Evolutionary conservation across 1,140 invertebrate species (phyloP), one percentile per base, ranked within the genome.

Genomic region (Sycobia sp.): DNA sequence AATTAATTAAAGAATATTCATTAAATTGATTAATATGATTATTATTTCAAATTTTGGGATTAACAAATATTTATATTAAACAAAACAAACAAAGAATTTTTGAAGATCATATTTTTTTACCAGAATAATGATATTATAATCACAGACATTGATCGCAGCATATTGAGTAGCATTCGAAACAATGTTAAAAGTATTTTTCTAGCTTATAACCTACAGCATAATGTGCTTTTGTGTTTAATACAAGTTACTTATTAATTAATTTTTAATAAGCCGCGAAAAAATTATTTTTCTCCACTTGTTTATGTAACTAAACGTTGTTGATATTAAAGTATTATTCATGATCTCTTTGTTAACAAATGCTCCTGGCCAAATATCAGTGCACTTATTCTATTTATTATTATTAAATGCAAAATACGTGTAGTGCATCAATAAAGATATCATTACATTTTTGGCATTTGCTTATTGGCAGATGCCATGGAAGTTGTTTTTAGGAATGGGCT

Each of bases 401-500:
- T 10, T 16, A 39, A 46, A 57, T 34, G n/a, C 22, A 46, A 29
- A 38, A 55, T 16, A 43, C 55, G 16, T 55, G 47, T 43, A 47
- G 32, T 36, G 9, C 54, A 13, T 47, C n/a, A 47, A 18, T 39
- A 29, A 54, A 55, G 22, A 47, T 43, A 53, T 36, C 20, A 61
- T 47, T 22, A 55, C 32, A 36, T 29, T 32, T 56, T 5, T n/a
- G 18, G 41, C 44, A 56, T 22, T 55, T 39, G 8, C 32, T 13
- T 51, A 34, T 34, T 32, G 23, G 43, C 13, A 51, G 57, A 34
- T 50, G 11, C 27, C 25, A 4, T n/a, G 44, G 14, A 61, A 49
- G 16, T 8, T n/a, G n/a, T 49, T 25, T 65, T 74, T 79, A 78
- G 67, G 73, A 78, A 69, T 78, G 76, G 71, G 74, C 73, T 74